Evolutionary conservation across 2,113 vertebrate species (phyloP).

Genomic region (Apeltes quadracus): DNA sequence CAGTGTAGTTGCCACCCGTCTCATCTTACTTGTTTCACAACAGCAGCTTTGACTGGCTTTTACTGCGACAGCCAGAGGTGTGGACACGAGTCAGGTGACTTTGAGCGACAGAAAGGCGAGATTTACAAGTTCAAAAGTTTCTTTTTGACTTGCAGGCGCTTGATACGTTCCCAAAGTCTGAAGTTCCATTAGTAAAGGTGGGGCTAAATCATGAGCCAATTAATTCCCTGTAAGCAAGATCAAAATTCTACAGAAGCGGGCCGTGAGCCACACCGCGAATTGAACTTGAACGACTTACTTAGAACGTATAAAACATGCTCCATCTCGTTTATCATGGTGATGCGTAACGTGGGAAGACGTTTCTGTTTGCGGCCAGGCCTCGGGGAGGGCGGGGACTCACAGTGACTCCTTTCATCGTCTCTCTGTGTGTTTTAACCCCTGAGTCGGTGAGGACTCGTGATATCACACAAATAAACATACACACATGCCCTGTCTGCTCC

Average conservation of each 20-base stretch:
- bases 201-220: too few relatives aligned
- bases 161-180: not conserved
- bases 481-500: not conserved
- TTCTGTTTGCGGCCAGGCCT: conserved; percentile 14
- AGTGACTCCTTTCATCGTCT: conserved; percentile 15
- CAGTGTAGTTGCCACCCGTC: not conserved
- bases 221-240: not conserved
- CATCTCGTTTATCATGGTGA: not conserved
- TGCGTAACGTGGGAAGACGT: not conserved
- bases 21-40: not conserved
- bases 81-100: not conserved
- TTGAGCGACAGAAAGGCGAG: not conserved
- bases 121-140: not conserved
- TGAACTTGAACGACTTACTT: not conserved
- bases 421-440: conserved; percentile 12
- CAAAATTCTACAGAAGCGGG: not conserved
- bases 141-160: not conserved
- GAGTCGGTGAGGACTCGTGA: too few relatives aligned
- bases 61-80: not conserved
- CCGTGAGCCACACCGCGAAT: too few relatives aligned
- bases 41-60: conserved; percentile 11
- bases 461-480: not conserved
- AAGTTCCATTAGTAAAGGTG: too few relatives aligned
- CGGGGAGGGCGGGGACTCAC: conserved; percentile 7
- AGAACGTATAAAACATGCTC: not conserved